Conservation (phyloP, 1,140 invertebrate species). For the Planococcus citri region DNA sequence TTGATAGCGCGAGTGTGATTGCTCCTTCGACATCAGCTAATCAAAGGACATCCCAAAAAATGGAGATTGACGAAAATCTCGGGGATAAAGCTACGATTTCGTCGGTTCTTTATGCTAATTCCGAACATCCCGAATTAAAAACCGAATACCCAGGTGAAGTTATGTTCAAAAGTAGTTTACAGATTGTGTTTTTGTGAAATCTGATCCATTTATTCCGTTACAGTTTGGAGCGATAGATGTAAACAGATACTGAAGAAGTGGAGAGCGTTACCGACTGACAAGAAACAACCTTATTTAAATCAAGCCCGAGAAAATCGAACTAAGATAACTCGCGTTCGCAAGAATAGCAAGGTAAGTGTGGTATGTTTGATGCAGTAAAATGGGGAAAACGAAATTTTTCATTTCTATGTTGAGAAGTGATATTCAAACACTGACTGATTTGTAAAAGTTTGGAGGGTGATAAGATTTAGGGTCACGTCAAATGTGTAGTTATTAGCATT, state of each 20-base stretch:
- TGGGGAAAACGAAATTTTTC: background rate
- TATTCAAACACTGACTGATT: too few relatives aligned
- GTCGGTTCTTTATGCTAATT: conserved; percentile 89
- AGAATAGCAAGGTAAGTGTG: conserved; percentile 61
- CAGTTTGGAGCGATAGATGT: conserved; percentile 55
- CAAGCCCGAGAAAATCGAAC: conserved; percentile 87
- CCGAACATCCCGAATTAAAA: conserved; percentile 87
- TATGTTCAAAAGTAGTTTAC: too few relatives aligned
- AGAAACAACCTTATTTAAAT: conserved; percentile 76
- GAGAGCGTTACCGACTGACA: conserved; percentile 74
- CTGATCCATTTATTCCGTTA: conserved; percentile 28
- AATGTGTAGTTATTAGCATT: too few relatives aligned
- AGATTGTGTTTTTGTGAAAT: background rate
- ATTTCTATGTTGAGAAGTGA: too few relatives aligned
- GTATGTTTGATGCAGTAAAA: background rate
- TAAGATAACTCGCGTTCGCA: conserved; percentile 55
- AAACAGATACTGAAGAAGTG: conserved; percentile 95
- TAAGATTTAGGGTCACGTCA: too few relatives aligned
- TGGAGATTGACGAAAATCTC: conserved; percentile 89
- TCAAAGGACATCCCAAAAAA: conserved; percentile 61
- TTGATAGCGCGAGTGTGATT: conserved; percentile 30
- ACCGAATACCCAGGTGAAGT: conserved; percentile 66
- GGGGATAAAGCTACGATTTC: conserved; percentile 88
- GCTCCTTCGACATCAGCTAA: conserved; percentile 41
- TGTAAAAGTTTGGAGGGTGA: too few relatives aligned